A percentile compares a stretch with the other conserved stretches of the same genome.
These are phyloP conservation scores for Panagrolaimus sp. DNA, from an alignment of 1,140 invertebrate species.

Conservation along the genomic window DNA sequence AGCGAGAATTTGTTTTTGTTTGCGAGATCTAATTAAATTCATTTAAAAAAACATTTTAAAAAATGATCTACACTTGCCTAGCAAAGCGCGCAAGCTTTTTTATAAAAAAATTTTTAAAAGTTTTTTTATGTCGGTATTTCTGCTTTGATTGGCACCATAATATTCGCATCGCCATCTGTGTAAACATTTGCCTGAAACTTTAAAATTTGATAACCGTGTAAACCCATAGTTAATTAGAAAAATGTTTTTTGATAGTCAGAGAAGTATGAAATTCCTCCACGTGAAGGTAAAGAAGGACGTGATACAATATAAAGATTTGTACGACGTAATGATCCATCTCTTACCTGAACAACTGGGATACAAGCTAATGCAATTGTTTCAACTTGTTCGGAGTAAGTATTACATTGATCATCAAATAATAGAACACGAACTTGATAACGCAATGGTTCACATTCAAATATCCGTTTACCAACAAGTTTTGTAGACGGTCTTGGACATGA, in stretches of 20 bases:
- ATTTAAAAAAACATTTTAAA: no score
- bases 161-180: constrained; percentile 49
- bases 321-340: not conserved
- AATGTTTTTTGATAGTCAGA: not conserved
- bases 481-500: constrained; percentile 51
- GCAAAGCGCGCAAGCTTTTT: no score
- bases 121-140: constrained; percentile 35
- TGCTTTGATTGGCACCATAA: constrained; percentile 50
- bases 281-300: not conserved
- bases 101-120: no score
- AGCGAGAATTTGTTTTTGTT: no score
- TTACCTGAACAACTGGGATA: constrained; percentile 56
- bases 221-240: no score
- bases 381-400: constrained; percentile 47
- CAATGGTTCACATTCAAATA: constrained; percentile 57
- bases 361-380: constrained; percentile 55
- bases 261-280: not conserved
- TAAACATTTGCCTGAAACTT: constrained; percentile 57
- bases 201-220: not conserved
- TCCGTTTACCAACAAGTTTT: constrained; percentile 51
- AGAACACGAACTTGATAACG: constrained; percentile 56
- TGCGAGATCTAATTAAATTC: no score
- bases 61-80: no score
- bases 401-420: constrained; percentile 55
- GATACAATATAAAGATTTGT: not conserved